phyloP scores from a whole-genome alignment of 2,888 invertebrate species.

The Serripes groenlandicus region DNA sequence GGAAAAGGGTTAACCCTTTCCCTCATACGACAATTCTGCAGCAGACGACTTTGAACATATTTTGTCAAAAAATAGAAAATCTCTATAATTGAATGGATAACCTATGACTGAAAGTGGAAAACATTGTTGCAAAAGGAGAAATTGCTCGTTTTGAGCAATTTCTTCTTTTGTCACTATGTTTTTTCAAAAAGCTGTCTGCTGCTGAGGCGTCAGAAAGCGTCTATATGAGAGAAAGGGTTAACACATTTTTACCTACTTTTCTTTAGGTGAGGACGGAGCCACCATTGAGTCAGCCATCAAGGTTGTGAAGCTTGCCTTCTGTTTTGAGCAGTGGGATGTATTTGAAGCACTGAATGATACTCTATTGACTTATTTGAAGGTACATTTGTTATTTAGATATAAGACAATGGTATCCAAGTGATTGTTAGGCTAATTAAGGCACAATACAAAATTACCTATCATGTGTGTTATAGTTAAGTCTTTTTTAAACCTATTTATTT shows the following conservation, averaged over 20 bases:
- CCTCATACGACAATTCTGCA: too few species aligned
- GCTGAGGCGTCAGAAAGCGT: not conserved
- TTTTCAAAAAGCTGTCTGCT: not conserved
- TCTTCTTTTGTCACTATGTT: not conserved
- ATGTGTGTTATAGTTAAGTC: too few species aligned
- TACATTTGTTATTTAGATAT: too few species aligned
- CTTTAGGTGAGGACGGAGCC: conserved; percentile 84
- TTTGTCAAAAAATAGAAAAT: too few species aligned
- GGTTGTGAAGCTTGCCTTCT: conserved; percentile 85
- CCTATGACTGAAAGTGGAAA: too few species aligned
- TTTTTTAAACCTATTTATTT: too few species aligned
- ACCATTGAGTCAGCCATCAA: conserved; percentile 83
- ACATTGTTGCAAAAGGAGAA: conserved; percentile 6
- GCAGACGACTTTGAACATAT: too few species aligned
- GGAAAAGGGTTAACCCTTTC: too few species aligned
- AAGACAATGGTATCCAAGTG: too few species aligned
- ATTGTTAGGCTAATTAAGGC: too few species aligned
- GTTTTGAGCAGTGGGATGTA: conserved; percentile 85
- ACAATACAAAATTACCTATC: too few species aligned
- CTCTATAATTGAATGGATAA: too few species aligned
- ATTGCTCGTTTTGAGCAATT: not conserved
- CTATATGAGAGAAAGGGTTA: not conserved
- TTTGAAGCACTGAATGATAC: conserved; percentile 81
- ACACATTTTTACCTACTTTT: not conserved
- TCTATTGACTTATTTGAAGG: conserved; percentile 78